These are phyloP conservation scores for Indicator indicator DNA, from an alignment of 2,113 vertebrate species.

Conservation along the genomic window DNA sequence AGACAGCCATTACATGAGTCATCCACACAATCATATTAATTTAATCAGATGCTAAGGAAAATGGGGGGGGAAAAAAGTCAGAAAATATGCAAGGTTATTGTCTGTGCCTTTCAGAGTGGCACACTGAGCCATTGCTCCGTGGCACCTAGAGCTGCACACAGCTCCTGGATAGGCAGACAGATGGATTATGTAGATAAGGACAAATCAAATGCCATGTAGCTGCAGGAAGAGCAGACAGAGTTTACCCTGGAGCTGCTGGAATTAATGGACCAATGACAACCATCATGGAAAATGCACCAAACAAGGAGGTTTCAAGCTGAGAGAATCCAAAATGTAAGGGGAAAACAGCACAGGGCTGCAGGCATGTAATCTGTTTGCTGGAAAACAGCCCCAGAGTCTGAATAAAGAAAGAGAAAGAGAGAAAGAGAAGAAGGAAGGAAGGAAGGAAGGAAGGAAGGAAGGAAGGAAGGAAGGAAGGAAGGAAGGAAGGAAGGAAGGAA, in stretches of 20 bases:
- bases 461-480: too few species aligned
- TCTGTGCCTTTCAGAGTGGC: not conserved
- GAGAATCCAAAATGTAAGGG: not conserved
- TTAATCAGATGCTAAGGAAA: slow-evolving; percentile 11
- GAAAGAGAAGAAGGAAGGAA: too few species aligned
- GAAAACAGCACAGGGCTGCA: not conserved
- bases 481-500: too few species aligned
- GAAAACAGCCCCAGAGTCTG: not conserved
- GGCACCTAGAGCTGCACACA: not conserved
- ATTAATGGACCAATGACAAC: slow-evolving; percentile 27
- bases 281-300: not conserved
- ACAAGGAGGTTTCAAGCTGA: not conserved
- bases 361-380: not conserved
- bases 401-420: not conserved
- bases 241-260: slow-evolving; percentile 39
- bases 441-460: too few species aligned
- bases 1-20: not conserved
- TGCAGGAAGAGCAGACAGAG: not conserved
- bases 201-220: not conserved
- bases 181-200: slow-evolving; percentile 62
- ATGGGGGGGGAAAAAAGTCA: not conserved
- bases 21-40: not conserved
- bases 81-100: not conserved
- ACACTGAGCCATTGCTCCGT: not conserved
- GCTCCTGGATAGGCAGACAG: not conserved